Percentiles rank a stretch among this genome's conserved stretches.
Evolutionary conservation across 2,888 invertebrate species (phyloP).

Genomic region (Plebejus argus): DNA sequence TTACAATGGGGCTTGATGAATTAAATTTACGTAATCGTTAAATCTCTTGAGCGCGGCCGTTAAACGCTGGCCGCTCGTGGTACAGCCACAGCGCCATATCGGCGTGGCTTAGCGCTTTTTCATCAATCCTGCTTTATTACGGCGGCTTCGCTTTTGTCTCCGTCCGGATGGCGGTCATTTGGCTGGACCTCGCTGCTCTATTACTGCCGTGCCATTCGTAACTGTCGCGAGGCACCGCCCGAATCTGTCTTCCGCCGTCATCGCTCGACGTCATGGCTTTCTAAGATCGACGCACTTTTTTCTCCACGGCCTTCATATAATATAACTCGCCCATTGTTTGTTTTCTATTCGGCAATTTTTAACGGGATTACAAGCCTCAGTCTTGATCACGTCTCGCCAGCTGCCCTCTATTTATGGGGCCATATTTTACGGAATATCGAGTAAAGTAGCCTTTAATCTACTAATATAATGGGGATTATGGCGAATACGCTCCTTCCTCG

Average conservation of each 20-base stretch:
- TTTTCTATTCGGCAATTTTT: constrained; percentile 80
- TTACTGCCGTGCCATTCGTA: constrained; percentile 78
- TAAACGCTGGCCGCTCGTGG: constrained; percentile 45
- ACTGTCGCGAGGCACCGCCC: constrained; percentile 67
- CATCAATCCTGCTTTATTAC: constrained; percentile 82
- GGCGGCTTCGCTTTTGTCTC: constrained; percentile 77
- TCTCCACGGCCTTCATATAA: constrained; percentile 41
- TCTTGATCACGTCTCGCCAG: constrained; percentile 74
- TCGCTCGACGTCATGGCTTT: constrained; percentile 57
- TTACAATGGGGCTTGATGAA: no score
- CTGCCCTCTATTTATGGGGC: constrained; percentile 76
- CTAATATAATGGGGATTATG: constrained; percentile 73
- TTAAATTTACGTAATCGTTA: background rate
- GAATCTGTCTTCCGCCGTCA: constrained; percentile 72
- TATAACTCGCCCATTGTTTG: constrained; percentile 51
- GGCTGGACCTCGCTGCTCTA: constrained; percentile 73
- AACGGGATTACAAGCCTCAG: constrained; percentile 70
- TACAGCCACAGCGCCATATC: constrained; percentile 64
- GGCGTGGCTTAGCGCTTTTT: constrained; percentile 83
- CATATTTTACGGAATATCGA: constrained; percentile 80
- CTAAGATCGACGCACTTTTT: constrained; percentile 54
- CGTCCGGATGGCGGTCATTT: constrained; percentile 77
- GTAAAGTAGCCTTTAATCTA: constrained; percentile 80
- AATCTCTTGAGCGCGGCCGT: background rate
- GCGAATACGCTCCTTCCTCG: constrained; percentile 55